Evolutionary conservation across 2,113 vertebrate species (phyloP).

Genomic region (Phrynosoma blainvillii): DNA sequence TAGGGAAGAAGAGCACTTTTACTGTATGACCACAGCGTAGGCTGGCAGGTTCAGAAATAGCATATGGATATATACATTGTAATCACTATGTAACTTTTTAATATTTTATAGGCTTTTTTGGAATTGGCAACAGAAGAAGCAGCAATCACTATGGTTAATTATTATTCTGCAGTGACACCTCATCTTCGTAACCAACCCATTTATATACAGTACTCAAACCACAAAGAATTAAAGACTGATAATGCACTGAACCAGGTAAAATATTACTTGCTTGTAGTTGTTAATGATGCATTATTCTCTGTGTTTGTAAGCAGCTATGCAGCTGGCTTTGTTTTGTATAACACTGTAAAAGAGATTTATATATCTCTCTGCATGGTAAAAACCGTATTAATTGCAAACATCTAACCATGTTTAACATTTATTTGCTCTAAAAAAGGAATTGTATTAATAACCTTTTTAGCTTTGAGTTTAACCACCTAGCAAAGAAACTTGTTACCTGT

Average conservation of each 20-base stretch:
- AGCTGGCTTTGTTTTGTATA: neutral
- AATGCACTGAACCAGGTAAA: conserved; percentile 92
- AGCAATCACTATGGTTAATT: conserved; percentile 97
- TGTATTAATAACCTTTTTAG: neutral
- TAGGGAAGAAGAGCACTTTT: neutral
- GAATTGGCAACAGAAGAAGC: conserved; percentile 97
- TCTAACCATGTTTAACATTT: neutral
- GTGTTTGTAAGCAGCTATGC: neutral
- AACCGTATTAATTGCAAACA: neutral
- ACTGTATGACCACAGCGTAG: neutral
- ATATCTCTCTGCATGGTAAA: neutral
- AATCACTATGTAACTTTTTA: conserved; percentile 40
- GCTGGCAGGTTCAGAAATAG: neutral
- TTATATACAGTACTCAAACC: conserved; percentile 97
- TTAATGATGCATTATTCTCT: neutral
- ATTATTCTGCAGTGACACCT: conserved; percentile 92
- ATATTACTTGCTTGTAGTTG: conserved; percentile 22
- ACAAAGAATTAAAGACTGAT: conserved; percentile 97
- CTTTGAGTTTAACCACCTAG: neutral
- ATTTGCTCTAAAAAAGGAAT: neutral
- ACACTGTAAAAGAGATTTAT: neutral
- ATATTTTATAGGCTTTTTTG: conserved; percentile 87
- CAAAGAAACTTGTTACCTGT: neutral
- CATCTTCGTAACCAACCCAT: conserved; percentile 94
- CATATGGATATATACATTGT: neutral